Evolutionary conservation across 1,140 invertebrate species (phyloP).

Genomic region (Yoshiicerus persimilis): DNA sequence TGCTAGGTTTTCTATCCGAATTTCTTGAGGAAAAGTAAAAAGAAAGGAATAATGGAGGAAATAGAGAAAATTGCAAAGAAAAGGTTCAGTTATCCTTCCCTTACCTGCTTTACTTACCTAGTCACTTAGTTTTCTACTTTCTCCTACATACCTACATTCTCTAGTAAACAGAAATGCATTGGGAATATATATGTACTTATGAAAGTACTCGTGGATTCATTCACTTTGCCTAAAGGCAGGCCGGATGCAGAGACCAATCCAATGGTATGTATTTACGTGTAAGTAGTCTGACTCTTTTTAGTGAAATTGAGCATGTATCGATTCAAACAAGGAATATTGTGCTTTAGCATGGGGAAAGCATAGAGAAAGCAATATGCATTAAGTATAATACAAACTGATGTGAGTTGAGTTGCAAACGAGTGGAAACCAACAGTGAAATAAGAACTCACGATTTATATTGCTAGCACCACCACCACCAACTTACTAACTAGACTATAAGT

Average conservation of each 20-base stretch:
- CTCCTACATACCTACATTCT: neutral
- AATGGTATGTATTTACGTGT: neutral
- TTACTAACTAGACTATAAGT: no score
- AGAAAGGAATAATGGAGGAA: neutral
- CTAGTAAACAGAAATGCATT: neutral
- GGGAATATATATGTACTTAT: neutral
- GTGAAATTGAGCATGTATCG: constrained; percentile 23
- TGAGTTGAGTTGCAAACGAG: neutral
- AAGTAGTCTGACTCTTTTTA: neutral
- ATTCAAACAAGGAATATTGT: neutral
- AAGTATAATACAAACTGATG: neutral
- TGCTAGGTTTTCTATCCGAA: neutral
- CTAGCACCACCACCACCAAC: neutral
- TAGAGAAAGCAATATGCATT: neutral
- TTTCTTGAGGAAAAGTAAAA: neutral
- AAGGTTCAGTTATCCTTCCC: neutral
- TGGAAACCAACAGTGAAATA: neutral
- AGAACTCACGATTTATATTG: neutral
- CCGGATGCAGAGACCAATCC: no score
- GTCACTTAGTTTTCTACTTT: neutral
- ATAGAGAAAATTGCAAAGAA: neutral
- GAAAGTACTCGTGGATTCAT: neutral
- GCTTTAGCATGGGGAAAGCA: neutral
- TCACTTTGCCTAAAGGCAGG: neutral
- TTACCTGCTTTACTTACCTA: neutral